phyloP scores from a whole-genome alignment of 2,797 vertebrate species.

The Chiroxiphia lanceolata region DNA sequence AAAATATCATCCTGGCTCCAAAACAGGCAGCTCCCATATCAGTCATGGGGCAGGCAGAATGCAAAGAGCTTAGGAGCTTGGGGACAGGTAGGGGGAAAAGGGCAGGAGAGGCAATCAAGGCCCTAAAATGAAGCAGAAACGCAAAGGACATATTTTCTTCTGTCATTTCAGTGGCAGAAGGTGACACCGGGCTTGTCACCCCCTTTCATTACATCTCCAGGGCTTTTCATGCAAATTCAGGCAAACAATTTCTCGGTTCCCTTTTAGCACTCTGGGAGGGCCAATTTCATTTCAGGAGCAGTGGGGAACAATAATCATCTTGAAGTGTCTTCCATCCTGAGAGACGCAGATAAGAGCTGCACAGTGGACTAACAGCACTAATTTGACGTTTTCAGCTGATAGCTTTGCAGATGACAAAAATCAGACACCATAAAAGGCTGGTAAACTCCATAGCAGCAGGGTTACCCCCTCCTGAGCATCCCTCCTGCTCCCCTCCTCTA shows the following conservation, averaged over 20 bases:
- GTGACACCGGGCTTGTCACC: constrained; percentile 52
- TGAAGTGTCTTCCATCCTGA: constrained; percentile 72
- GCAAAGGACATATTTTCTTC: constrained; percentile 6
- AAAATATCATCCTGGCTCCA: background rate
- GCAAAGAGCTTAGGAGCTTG: rapidly evolving
- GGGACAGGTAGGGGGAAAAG: background rate
- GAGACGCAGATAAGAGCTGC: constrained; percentile 71
- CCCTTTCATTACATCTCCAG: constrained; percentile 54
- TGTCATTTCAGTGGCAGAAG: constrained; percentile 15
- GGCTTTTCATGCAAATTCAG: constrained; percentile 73
- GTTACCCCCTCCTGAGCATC: constrained; percentile 7
- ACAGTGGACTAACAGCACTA: constrained; percentile 64
- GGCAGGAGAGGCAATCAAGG: background rate
- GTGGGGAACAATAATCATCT: constrained; percentile 56
- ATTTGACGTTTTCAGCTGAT: constrained; percentile 59
- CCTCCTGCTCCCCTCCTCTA: background rate
- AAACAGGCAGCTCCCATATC: background rate
- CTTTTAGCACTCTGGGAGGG: constrained; percentile 64
- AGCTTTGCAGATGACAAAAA: constrained; percentile 71
- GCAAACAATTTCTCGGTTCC: constrained; percentile 69
- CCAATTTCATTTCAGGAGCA: constrained; percentile 68
- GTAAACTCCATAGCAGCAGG: constrained; percentile 10
- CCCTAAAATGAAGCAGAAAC: constrained; percentile 19
- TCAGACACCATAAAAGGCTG: constrained; percentile 55
- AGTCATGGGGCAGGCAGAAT: rapidly evolving